phyloP scores from a whole-genome alignment of 2,113 vertebrate genomes.

The Cryptomyrus ogoouensis region DNA sequence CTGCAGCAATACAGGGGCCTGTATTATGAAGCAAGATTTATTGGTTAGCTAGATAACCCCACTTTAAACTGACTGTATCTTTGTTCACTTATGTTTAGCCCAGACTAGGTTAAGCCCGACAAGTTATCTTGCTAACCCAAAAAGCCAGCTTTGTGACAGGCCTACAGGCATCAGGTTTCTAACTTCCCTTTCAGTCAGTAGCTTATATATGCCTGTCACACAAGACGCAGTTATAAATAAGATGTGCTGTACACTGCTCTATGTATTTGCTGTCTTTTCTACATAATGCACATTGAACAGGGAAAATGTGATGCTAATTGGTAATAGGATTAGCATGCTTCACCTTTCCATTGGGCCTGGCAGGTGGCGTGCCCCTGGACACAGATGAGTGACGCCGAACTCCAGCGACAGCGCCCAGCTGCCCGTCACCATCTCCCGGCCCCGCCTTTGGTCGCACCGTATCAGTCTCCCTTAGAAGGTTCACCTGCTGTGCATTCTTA shows the following conservation, averaged over 20 bases:
- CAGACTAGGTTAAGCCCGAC: not conserved
- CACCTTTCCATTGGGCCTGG: conserved; percentile 52
- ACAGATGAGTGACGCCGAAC: conserved; percentile 44
- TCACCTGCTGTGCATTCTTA: conserved; percentile 45
- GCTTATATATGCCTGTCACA: not conserved
- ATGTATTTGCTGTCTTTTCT: not conserved
- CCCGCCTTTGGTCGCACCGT: conserved; percentile 52
- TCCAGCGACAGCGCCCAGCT: conserved; percentile 46
- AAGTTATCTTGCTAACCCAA: not conserved
- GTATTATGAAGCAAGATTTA: not conserved
- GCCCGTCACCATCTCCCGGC: conserved; percentile 36
- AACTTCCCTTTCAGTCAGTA: not conserved
- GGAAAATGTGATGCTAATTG: conserved; percentile 49
- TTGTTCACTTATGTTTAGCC: not conserved
- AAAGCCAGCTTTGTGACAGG: not conserved
- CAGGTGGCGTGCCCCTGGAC: conserved; percentile 42
- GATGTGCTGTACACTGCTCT: not conserved
- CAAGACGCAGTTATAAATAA: not conserved
- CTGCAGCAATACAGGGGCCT: not conserved
- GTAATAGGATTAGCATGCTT: conserved; percentile 59
- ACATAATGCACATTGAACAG: conserved; percentile 18
- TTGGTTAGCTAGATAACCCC: not conserved
- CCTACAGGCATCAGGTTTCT: not conserved
- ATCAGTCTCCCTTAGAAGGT: conserved; percentile 45
- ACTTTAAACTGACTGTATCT: not conserved